Base-by-base conservation (phyloP, 2,888 invertebrate species). In the Callinectes sapidus region DNA sequence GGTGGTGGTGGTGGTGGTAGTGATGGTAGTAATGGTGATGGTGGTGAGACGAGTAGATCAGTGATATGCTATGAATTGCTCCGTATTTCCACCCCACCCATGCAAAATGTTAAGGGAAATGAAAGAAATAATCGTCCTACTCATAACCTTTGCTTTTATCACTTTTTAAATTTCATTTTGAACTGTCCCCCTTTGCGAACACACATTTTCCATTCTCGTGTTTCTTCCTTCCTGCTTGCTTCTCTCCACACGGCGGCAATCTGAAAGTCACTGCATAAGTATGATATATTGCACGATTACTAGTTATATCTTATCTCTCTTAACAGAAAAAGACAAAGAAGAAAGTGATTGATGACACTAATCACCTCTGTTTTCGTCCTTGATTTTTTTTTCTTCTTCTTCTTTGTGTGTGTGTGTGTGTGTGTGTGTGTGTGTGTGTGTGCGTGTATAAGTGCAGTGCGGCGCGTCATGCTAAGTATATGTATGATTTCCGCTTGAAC, bases 401-500 rank as follows among this genome's bases (percentile, higher is more conserved):
- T 71, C 28, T 71, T 71, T 71, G 6, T 71, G 39, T 71, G 10
- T 71, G 10, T 48, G 48, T 48, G 48, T 48, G 48, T 71, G 8
- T 23, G 23, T 23, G 16, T 71, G 10, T 23, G 23, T n/a, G 8
- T 28, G 28, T 28, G 71, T 71, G 10, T 71, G 10, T 48, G 48
- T 48, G 48, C 10, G 48, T 71, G 8, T 23, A 5, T 23, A 2
- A 28, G 10, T 23, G 23, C 10, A n/a, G 8, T 6, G 28, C 23
- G 71, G 2, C n/a, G 10, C 18, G 71, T 71, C 71, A 71, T 71
- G 71, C 1, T 6, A 18, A 18, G 23, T 61, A 18, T 61, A 61
- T 61, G 28, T 71, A 71, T n/a, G 28, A 71, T 71, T 71, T 71
- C 71, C 71, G 71, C 71, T 71, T 71, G 71, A 71, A 71, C 28